These are phyloP conservation scores for Microtus oregoni DNA, from an alignment of 2,113 vertebrate species.

Conservation along the genomic window DNA sequence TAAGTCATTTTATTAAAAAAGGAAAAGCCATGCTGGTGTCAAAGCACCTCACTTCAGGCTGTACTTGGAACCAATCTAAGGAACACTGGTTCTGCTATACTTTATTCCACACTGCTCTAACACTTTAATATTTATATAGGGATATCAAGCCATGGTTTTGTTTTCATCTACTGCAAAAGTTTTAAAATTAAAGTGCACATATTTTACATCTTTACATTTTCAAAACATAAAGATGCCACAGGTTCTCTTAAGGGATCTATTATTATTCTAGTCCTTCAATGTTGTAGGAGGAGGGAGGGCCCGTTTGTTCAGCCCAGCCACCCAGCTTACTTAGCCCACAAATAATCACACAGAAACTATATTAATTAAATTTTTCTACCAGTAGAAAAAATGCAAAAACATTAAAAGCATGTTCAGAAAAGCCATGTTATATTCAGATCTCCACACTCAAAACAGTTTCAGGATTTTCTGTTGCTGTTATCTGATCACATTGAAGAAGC, in stretches of 20 bases:
- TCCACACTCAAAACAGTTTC: not conserved
- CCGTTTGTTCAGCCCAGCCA: too few relatives aligned
- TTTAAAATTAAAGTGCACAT: slow-evolving; percentile 1
- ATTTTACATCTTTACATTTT: slow-evolving; percentile 35
- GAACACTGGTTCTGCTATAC: not conserved
- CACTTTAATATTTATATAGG: not conserved
- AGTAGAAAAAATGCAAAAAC: slow-evolving; percentile 8
- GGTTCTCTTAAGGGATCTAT: not conserved
- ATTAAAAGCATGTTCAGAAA: slow-evolving; percentile 35
- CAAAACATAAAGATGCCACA: not conserved
- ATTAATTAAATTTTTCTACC: not conserved
- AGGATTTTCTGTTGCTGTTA: not conserved
- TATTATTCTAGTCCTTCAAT: not conserved
- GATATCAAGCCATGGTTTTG: not conserved
- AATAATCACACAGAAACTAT: too few relatives aligned
- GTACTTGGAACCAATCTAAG: not conserved
- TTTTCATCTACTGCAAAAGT: not conserved
- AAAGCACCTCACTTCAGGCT: slow-evolving; percentile 11
- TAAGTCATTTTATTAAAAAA: not conserved
- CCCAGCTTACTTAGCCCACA: too few relatives aligned
- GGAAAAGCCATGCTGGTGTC: not conserved
- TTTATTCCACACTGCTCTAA: not conserved
- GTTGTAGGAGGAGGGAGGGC: too few relatives aligned
- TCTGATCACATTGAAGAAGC: not conserved
- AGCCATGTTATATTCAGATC: not conserved